These are phyloP conservation scores for Aurelia sp. DNA, from an alignment of 30 jellyfish, hydroid and myxozoan species.

Conservation along the genomic window DNA sequence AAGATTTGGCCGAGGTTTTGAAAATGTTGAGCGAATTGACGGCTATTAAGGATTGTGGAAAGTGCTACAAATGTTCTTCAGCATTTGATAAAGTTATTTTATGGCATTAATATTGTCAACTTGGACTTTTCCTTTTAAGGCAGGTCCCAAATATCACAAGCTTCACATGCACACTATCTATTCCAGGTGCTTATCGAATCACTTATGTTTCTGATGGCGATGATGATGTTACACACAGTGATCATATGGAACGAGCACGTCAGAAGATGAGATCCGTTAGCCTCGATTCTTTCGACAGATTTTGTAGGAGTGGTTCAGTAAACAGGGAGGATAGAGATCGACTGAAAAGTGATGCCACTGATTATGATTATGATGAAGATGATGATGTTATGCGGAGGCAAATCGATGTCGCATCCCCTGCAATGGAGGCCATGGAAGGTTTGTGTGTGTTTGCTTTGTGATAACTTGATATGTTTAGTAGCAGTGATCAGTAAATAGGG, in stretches of 20 bases:
- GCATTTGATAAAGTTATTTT: no score
- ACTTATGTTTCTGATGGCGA: conserved; percentile 81
- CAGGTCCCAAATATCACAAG: no score
- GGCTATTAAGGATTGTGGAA: no score
- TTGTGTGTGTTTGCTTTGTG: neutral
- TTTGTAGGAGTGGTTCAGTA: conserved; percentile 78
- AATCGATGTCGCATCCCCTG: conserved; percentile 20
- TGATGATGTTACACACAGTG: conserved; percentile 44
- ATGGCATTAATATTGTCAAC: no score
- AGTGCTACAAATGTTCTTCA: no score
- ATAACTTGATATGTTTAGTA: conserved; percentile 82
- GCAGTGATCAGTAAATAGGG: conserved; percentile 57
- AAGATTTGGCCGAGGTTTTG: no score
- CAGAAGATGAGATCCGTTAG: conserved; percentile 44
- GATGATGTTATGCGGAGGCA: conserved; percentile 41
- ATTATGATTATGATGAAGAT: conserved; percentile 36
- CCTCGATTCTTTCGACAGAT: conserved; percentile 92
- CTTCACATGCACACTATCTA: no score
- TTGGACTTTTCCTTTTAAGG: no score
- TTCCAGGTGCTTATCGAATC: conserved; percentile 69
- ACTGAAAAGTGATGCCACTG: neutral
- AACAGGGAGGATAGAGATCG: conserved; percentile 31
- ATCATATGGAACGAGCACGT: neutral
- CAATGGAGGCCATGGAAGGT: conserved; percentile 44
- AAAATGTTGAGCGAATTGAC: no score